Evolutionary conservation across 2,888 invertebrate genomes (phyloP), one percentile per base, ranked within the genome.

Genomic region (Pelosia muscerda): DNA sequence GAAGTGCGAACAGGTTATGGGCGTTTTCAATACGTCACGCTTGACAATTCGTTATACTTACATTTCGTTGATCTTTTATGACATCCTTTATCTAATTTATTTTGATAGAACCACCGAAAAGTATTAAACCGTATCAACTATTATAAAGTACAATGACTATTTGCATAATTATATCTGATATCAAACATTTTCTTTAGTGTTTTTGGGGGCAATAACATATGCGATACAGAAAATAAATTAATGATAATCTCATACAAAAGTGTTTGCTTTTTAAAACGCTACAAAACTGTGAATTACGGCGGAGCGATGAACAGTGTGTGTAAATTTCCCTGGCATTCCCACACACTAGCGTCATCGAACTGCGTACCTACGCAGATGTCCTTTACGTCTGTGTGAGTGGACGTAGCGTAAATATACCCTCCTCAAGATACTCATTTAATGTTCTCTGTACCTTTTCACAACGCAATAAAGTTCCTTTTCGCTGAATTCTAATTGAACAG

Each of bases 261-360:
- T 87, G 88, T 91, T 90, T 91, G 88, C 88, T 89, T 88, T 90
- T 87, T 88, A 90, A 91, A 90, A 89, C 86, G 86, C 87, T 92
- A 92, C 92, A 91, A 91, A 92, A 90, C 90, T 89, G 90, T 92
- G 91, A 92, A 92, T 92, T 92, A 92, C 90, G 87, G 86, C 84
- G 81, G 88, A 89, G 84, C 88, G 88, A 92, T 92, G 92, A 90
- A 87, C 91, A 91, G 79, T 87, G 88, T 89, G 89, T 93, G 83
- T 93, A 93, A 93, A 94, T 94, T 94, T 93, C 93, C 91, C 93
- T 92, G 88, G 88, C 90, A 88, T 90, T 90, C 91, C 86, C 93
- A 92, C 93, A 93, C 94, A 91, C 87, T 81, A 84, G 82, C 88
- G 83, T 82, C 85, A 82, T 72, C 74, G 69, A 65, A 34, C 67